Conservation (phyloP, 2,113 vertebrate species). For the Eulemur rufifrons region DNA sequence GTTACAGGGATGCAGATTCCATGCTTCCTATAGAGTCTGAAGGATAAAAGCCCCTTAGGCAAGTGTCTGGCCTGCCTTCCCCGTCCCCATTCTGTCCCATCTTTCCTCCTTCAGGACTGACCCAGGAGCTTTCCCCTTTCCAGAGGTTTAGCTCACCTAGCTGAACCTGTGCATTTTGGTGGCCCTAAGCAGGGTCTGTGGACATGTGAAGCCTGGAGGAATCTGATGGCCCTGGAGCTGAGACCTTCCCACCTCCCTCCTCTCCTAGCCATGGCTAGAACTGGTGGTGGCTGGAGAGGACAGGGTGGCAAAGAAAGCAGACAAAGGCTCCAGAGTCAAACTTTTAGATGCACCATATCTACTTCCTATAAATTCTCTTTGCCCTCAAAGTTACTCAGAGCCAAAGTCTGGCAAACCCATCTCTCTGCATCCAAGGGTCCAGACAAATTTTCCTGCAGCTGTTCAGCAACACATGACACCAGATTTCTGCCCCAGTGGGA, state of each 20-base stretch:
- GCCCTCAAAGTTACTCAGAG: constrained; percentile 28
- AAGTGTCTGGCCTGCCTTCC: neutral
- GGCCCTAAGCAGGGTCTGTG: neutral
- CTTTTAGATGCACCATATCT: neutral
- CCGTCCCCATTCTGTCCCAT: too few relatives aligned
- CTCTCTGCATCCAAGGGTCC: constrained; percentile 10
- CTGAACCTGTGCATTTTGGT: neutral
- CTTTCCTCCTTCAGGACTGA: neutral
- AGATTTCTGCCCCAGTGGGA: constrained; percentile 58
- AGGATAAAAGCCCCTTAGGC: constrained; percentile 22
- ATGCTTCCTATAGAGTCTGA: neutral
- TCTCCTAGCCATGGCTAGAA: neutral
- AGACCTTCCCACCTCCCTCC: neutral
- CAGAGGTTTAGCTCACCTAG: neutral
- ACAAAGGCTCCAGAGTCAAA: neutral
- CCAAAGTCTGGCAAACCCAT: constrained; percentile 41
- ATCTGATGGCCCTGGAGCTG: neutral
- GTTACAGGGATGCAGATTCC: neutral
- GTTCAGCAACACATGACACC: constrained; percentile 52
- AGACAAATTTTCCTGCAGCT: constrained; percentile 53
- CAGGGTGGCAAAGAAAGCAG: constrained; percentile 23
- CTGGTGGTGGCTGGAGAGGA: neutral
- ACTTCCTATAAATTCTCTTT: constrained; percentile 7
- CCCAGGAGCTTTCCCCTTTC: neutral
- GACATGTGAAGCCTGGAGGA: neutral